Evolutionary conservation across 2,797 vertebrate species (phyloP).

Genomic region (Alfaro cultratus): DNA sequence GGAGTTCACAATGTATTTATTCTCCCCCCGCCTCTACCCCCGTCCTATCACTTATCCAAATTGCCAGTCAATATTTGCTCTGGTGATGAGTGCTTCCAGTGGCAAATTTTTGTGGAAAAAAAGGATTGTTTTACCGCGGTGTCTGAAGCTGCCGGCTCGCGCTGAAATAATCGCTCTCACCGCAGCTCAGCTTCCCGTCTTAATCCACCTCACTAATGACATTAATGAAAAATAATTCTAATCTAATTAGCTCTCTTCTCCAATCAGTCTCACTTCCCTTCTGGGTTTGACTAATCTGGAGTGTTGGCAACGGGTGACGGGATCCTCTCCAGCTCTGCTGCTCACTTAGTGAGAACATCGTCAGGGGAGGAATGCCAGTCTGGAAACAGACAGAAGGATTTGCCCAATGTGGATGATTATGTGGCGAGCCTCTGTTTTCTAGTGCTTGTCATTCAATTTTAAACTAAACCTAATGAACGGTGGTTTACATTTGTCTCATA

Average conservation of each 20-base stretch:
- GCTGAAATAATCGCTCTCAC: conserved; percentile 54
- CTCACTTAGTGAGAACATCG: conserved; percentile 19
- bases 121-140: conserved; percentile 49
- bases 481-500: conserved; percentile 1
- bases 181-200: conserved; percentile 32
- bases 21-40: conserved; percentile 1
- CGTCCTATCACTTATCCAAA: conserved; percentile 62
- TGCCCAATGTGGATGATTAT: conserved; percentile 1
- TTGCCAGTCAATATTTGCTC: conserved; percentile 63
- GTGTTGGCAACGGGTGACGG: conserved; percentile 15
- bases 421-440: conserved; percentile 15
- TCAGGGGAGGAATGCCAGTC: conserved; percentile 12
- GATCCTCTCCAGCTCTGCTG: conserved; percentile 21
- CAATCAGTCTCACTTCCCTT: conserved; percentile 59
- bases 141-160: conserved; percentile 39
- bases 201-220: conserved; percentile 55
- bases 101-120: conserved; percentile 55
- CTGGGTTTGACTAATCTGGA: conserved; percentile 41
- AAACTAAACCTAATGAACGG: neutral
- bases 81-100: conserved; percentile 54
- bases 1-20: conserved; percentile 60
- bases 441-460: neutral
- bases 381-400: neutral
- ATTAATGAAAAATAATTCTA: conserved; percentile 61
- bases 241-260: conserved; percentile 56